Evolutionary conservation across 2,888 invertebrate genomes (phyloP), one percentile per base, ranked within the genome.

Genomic region (Patella pellucida): DNA sequence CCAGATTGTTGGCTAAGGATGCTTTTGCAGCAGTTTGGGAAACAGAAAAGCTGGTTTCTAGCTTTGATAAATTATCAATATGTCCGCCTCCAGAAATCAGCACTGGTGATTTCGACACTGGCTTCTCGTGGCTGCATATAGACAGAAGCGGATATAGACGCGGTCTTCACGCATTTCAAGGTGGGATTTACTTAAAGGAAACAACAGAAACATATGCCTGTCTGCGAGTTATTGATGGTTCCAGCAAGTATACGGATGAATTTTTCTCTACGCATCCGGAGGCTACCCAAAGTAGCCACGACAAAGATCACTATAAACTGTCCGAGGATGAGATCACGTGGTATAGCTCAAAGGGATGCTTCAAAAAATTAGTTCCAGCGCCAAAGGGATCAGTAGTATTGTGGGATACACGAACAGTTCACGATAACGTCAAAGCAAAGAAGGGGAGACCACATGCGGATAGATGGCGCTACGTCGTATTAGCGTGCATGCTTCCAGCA

Each of bases 41-140:
- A 62, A 62, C 62, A 2, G 62, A 62, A 0, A 62, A 62, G 19
- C 4, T 62, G 15, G 62, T 62, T 62, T 62, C 62, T 19, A 62
- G 62, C 19, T 62, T 62, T 62, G 62, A 62, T 62, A 62, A 62
- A 62, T 62, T 62, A 19, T 62, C 62, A 62, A 62, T 62, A 19
- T n/a, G n/a, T 11, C 62, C 62, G n/a, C 62, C 62, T 11, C 62
- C 62, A 62, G 62, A 62, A 62, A 15, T 19, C 1, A 19, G 62
- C 11, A 62, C 16, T 62, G 7, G n/a, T 19, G 62, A 62, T 62
- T 62, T 62, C 19, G 62, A 62, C 19, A 15, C 62, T 19, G 19
- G 62, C 5, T 62, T 19, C 19, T 11, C 19, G n/a, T 62, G 62
- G 62, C 62, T 62, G 3, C 62, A 62, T 19, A 7, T 62, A 2